These are phyloP conservation scores for Grapholita molesta DNA, from an alignment of 1,140 invertebrate genomes.

Conservation along the genomic window DNA sequence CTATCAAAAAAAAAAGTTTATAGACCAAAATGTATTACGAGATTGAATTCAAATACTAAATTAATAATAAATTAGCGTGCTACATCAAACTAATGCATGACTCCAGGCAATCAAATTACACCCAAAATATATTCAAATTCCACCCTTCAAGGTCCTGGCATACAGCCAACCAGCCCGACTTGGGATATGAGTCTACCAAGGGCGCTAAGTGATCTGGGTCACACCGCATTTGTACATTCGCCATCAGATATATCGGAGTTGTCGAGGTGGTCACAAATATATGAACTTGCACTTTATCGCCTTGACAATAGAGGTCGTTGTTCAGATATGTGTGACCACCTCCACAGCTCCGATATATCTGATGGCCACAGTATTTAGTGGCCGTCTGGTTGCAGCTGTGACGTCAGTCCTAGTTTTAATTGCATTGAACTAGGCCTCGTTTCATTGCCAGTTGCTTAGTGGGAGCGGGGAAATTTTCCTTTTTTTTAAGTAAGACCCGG, in stretches of 20 bases:
- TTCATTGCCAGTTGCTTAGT: constrained; percentile 39
- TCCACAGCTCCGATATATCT: too few species aligned
- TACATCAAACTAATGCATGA: neutral
- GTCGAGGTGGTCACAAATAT: too few species aligned
- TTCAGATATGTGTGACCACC: too few species aligned
- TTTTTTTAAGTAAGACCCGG: too few species aligned
- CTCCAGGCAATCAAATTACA: neutral
- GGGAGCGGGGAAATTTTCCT: too few species aligned
- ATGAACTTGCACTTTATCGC: too few species aligned
- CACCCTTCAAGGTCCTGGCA: constrained; percentile 1
- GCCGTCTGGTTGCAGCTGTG: neutral
- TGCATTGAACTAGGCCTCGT: neutral
- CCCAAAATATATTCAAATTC: neutral
- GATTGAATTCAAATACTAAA: too few species aligned
- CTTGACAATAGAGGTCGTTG: too few species aligned
- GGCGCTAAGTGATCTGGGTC: neutral
- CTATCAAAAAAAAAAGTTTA: too few species aligned
- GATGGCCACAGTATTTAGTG: neutral
- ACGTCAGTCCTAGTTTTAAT: neutral
- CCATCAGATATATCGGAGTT: neutral
- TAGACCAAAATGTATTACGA: too few species aligned
- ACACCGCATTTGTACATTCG: neutral
- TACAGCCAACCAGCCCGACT: neutral
- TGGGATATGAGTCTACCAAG: neutral
- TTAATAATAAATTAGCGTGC: neutral